Evolutionary conservation across 2,888 invertebrate genomes (phyloP), one percentile per base, ranked within the genome.

Genomic region (Apodemia hepburni): DNA sequence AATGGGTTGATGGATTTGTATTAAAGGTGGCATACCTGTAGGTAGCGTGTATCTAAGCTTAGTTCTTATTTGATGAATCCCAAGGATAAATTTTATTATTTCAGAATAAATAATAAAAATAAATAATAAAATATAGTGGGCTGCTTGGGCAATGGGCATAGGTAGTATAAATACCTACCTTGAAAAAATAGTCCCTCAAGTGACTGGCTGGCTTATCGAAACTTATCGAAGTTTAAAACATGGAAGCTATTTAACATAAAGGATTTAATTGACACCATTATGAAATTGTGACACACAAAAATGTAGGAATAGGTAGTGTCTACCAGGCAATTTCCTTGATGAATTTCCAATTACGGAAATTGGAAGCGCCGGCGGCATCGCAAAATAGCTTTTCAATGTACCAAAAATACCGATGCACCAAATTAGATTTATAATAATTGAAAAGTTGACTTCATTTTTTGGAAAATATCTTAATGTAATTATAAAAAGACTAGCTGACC

Each of bases 311-410:
- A 75, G 75, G 64, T 54, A 62, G 76, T 80, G 81, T 81, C 84
- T 82, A 78, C 78, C 77, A 83, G 81, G 84, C 87, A 87, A 87
- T 87, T 88, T 87, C 85, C 84, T 85, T 86, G 85, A 88, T 87
- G 85, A 87, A 85, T 79, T 85, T 80, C 85, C 86, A 86, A 86
- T 88, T 86, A 87, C 84, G 86, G 85, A 88, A 87, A 88, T 88
- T 86, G 82, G 78, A 82, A 82, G 77, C 76, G 70, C 75, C 75
- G 70, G 70, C 72, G 69, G 68, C 65, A 64, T 61, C 62, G 60
- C 62, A 58, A 68, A 63, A 64, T 60, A 63, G 54, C 63, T 66
- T 70, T 70, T 64, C 58, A 61, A 60, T 60, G 49, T 61, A 61
- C 58, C 45, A 45, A 47, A 38, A 47, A 47, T 47, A 17, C 17